phyloP scores from a whole-genome alignment of 2,113 vertebrate genomes.

The Pithys albifrons region DNA sequence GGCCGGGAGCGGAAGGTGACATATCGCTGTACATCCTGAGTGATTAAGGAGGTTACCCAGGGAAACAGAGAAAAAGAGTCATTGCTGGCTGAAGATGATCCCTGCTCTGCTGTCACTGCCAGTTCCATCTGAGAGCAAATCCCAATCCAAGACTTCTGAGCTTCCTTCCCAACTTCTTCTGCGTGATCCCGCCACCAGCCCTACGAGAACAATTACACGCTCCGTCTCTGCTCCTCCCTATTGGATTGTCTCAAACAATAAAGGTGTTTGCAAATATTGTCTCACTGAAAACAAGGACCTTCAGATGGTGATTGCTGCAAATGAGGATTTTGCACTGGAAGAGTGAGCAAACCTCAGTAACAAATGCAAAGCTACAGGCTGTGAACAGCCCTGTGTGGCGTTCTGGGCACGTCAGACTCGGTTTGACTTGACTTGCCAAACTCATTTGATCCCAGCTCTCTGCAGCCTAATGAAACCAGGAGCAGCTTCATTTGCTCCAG shows the following conservation, averaged over 20 bases:
- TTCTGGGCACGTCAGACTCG: neutral
- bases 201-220: conserved; percentile 11
- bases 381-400: neutral
- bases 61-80: neutral
- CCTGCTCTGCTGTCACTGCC: neutral
- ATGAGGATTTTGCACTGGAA: conserved; percentile 12
- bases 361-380: conserved; percentile 7
- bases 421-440: conserved; percentile 27
- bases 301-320: neutral
- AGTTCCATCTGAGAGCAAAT: neutral
- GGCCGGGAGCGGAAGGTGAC: conserved; percentile 19
- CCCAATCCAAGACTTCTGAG: neutral
- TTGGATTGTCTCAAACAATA: conserved; percentile 44
- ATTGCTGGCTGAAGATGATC: neutral
- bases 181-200: neutral
- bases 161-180: neutral
- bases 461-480: conserved; percentile 46
- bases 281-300: neutral
- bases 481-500: conserved; percentile 57
- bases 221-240: neutral
- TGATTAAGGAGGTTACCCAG: conserved; percentile 19
- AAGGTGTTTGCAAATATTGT: conserved; percentile 38
- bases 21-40: neutral
- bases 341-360: neutral
- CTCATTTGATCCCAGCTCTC: neutral